Conservation (phyloP, 1,140 invertebrate species). For the Lanistes nyassanus region DNA sequence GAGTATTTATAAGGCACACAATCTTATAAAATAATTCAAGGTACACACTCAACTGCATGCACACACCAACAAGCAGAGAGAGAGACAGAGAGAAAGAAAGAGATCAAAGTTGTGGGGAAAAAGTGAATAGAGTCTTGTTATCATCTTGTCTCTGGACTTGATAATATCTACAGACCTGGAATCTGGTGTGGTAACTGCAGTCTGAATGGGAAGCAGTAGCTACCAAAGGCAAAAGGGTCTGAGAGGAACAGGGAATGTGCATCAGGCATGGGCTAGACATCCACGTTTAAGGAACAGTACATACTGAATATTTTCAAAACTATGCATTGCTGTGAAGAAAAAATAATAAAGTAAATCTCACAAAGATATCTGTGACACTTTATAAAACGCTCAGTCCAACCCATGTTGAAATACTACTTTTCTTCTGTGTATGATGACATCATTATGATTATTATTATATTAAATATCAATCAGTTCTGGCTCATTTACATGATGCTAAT, state of each 20-base stretch:
- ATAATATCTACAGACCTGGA: conserved; percentile 11
- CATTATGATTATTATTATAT: not conserved
- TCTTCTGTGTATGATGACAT: not conserved
- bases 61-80: not conserved
- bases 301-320: not conserved
- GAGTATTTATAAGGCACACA: not conserved
- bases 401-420: not conserved
- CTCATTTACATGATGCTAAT: not conserved
- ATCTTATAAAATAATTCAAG: not conserved
- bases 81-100: not conserved
- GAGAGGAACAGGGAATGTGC: not conserved
- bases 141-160: not conserved
- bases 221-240: conserved; percentile 26
- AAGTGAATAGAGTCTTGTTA: not conserved
- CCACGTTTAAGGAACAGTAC: not conserved
- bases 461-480: not conserved
- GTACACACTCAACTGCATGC: not conserved
- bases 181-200: conserved; percentile 11
- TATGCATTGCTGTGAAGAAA: not conserved
- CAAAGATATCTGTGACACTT: not conserved
- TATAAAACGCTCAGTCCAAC: not conserved
- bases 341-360: not conserved
- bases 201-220: conserved; percentile 27
- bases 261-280: not conserved
- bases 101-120: not conserved